phyloP scores from a whole-genome alignment of 1,140 invertebrate species.

The Sinonovacula constricta region DNA sequence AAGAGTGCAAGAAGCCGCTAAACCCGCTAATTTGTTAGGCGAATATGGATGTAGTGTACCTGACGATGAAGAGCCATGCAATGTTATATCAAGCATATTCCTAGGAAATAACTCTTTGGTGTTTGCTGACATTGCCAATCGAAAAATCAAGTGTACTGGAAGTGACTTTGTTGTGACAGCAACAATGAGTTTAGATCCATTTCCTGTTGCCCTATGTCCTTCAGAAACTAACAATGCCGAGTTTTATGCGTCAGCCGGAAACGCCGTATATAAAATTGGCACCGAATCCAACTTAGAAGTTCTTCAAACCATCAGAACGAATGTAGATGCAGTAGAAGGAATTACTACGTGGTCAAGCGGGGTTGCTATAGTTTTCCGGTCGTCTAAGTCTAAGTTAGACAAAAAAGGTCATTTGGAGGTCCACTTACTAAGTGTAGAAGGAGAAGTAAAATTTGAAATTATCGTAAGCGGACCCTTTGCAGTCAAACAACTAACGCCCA shows the following conservation, averaged over 20 bases:
- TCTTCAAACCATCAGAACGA: not conserved
- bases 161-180: not conserved
- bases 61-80: slow-evolving; percentile 12
- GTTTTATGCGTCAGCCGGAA: slow-evolving; percentile 29
- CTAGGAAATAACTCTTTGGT: slow-evolving; percentile 19
- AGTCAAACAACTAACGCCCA: slow-evolving; percentile 24
- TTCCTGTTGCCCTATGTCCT: slow-evolving; percentile 32
- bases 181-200: slow-evolving; percentile 10
- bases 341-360: slow-evolving; percentile 23
- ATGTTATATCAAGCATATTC: slow-evolving; percentile 19
- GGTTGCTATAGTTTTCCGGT: slow-evolving; percentile 22
- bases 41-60: slow-evolving; percentile 1
- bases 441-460: slow-evolving; percentile 23
- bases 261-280: not conserved
- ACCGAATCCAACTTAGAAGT: not conserved
- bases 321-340: slow-evolving; percentile 21
- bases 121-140: slow-evolving; percentile 16
- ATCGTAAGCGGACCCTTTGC: slow-evolving; percentile 21
- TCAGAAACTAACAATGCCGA: not conserved
- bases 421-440: slow-evolving; percentile 21
- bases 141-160: slow-evolving; percentile 34
- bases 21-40: slow-evolving; percentile 6
- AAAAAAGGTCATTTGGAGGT: slow-evolving; percentile 37
- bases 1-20: slow-evolving; percentile 2
- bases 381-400: slow-evolving; percentile 16